Evolutionary conservation across 2,888 invertebrate genomes (phyloP), one percentile per base, ranked within the genome.

Genomic region (Caradrina kadenii): DNA sequence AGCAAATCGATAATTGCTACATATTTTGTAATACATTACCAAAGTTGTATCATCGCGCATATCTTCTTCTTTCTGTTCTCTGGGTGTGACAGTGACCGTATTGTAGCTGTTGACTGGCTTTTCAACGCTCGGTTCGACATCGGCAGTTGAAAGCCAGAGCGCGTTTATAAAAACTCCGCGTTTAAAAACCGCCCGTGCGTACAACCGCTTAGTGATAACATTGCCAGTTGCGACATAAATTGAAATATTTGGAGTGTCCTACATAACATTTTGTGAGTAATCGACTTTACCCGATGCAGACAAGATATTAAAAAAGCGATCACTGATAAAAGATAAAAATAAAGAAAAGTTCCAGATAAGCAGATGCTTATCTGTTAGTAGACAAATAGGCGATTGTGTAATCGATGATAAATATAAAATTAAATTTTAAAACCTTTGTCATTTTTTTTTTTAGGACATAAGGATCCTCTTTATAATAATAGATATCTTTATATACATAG

Each of bases 261-360:
- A 73, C 17, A 64, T 76, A 55, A 61, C 50, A 22, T 54, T 50
- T 73, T 52, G 35, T 35, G 8, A 11, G 63, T 62, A 64, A 77
- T 77, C 45, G 7, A 26, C 22, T 66, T 39, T 11, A 64, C 21
- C 11, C 49, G 4, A 31, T 26, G 31, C 8, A 10, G 52, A 45
- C 1, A 45, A 45, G 17, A 45, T 45, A 17, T 17, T 1, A 39
- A 26, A 60, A 64, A 58, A 49, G 19, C 31, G 19, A 45, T 49
- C 45, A 17, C n/a, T 58, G 60, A 61, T 73, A 48, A 55, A 17
- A 19, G 13, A 62, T 19, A 45, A 26, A 0, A 17, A 0, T 10
- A 5, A 61, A 45, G 26, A 0, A 26, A 22, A 48, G n/a, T n/a
- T n/a, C n/a, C n/a, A n/a, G n/a, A n/a, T n/a, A 56, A 11, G 26